Conservation (phyloP, 2,888 invertebrate genomes). For the Eurois occulta region DNA sequence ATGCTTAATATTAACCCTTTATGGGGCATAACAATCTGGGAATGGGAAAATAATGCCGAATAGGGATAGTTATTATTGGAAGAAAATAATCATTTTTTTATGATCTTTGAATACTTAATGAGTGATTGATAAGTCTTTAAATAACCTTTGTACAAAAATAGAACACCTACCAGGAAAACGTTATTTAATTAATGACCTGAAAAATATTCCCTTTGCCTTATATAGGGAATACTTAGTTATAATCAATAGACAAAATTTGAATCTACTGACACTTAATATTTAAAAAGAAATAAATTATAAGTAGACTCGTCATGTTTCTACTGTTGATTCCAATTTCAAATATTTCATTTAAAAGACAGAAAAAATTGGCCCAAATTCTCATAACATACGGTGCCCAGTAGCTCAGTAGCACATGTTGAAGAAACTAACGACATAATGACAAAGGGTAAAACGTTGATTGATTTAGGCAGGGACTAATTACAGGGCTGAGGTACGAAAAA, state of each 20-base stretch:
- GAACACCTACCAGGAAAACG: too few relatives aligned
- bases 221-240: too few relatives aligned
- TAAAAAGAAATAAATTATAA: background rate
- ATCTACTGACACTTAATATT: background rate
- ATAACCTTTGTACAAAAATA: too few relatives aligned
- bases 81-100: too few relatives aligned
- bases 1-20: background rate
- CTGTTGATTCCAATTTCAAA: background rate
- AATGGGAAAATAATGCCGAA: too few relatives aligned
- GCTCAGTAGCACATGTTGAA: slow-evolving; percentile 56
- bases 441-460: slow-evolving; percentile 67
- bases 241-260: too few relatives aligned
- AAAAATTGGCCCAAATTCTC: slow-evolving; percentile 12
- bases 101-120: too few relatives aligned
- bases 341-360: background rate
- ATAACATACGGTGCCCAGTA: slow-evolving; percentile 29
- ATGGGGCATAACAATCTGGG: too few relatives aligned
- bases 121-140: too few relatives aligned
- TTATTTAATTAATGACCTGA: too few relatives aligned
- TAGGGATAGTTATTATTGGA: too few relatives aligned
- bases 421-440: slow-evolving; percentile 64
- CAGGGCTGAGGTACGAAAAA: slow-evolving; percentile 58
- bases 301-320: background rate
- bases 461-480: slow-evolving; percentile 67
- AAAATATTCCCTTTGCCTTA: too few relatives aligned